Conservation (phyloP, 2,113 vertebrate genomes). For the Machaerirhynchus nigripectus region DNA sequence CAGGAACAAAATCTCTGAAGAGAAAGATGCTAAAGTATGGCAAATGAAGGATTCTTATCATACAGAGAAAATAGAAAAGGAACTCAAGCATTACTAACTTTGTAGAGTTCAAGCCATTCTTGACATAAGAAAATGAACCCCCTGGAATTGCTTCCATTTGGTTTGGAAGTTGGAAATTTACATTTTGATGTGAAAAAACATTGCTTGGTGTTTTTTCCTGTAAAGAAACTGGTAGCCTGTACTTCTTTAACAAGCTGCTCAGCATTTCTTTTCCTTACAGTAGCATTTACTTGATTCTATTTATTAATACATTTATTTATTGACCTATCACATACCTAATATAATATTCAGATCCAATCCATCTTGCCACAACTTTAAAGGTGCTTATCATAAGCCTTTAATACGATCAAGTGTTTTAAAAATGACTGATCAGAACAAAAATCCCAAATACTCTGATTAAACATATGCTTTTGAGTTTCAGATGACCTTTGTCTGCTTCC, state of each 20-base stretch:
- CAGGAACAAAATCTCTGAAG: background rate
- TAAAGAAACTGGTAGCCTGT: background rate
- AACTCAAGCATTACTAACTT: background rate
- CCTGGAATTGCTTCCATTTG: background rate
- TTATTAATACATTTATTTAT: background rate
- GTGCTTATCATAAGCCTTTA: conserved; percentile 3
- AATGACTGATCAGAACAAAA: background rate
- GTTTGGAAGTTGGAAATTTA: background rate
- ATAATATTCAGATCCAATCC: background rate
- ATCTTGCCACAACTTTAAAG: background rate
- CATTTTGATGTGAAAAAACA: background rate
- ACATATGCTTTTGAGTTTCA: background rate
- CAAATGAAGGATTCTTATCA: background rate
- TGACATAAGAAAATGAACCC: background rate
- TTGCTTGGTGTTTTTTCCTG: background rate
- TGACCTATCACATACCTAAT: background rate
- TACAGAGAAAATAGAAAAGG: background rate
- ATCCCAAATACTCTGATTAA: background rate
- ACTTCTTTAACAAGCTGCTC: background rate
- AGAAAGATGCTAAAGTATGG: background rate
- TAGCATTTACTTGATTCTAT: background rate
- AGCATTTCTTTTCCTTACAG: background rate
- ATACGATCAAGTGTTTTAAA: background rate
- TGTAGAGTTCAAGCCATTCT: background rate
- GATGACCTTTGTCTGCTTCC: background rate